Evolutionary conservation across 1,140 invertebrate species (phyloP).

Genomic region (Atta colombica): DNA sequence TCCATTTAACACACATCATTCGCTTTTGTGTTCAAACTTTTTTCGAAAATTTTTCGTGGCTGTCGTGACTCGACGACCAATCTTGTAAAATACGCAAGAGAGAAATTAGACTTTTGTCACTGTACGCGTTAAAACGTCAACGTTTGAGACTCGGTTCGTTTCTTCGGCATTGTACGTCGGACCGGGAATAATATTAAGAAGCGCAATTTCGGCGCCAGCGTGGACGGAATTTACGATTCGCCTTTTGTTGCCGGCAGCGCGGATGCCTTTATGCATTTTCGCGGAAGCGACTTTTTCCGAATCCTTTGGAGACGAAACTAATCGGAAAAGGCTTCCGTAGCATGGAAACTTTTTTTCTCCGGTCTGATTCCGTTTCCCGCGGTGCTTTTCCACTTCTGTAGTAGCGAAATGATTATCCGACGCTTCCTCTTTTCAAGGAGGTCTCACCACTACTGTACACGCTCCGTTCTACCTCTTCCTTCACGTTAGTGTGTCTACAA

Average conservation of each 20-base stretch:
- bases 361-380: slow-evolving; percentile 35
- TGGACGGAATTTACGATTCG: slow-evolving; percentile 56
- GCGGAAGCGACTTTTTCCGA: slow-evolving; percentile 59
- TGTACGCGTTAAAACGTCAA: slow-evolving; percentile 50
- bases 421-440: slow-evolving; percentile 69
- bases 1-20: slow-evolving; percentile 1
- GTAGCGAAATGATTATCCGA: slow-evolving; percentile 75
- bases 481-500: slow-evolving; percentile 39
- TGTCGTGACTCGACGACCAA: not conserved
- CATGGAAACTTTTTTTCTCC: slow-evolving; percentile 42
- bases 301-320: slow-evolving; percentile 65
- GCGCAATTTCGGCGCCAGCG: slow-evolving; percentile 44
- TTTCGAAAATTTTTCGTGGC: not conserved
- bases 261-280: slow-evolving; percentile 48
- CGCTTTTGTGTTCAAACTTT: not conserved
- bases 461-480: not conserved
- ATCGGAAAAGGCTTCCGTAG: slow-evolving; percentile 62
- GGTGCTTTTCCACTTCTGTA: slow-evolving; percentile 56
- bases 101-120: slow-evolving; percentile 55
- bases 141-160: slow-evolving; percentile 51
- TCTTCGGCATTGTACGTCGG: slow-evolving; percentile 36
- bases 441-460: slow-evolving; percentile 19
- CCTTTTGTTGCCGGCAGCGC: slow-evolving; percentile 41
- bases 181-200: slow-evolving; percentile 61
- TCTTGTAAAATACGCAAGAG: slow-evolving; percentile 47